Evolutionary conservation across 2,888 invertebrate species (phyloP).

Genomic region (Synergus umbraculus): DNA sequence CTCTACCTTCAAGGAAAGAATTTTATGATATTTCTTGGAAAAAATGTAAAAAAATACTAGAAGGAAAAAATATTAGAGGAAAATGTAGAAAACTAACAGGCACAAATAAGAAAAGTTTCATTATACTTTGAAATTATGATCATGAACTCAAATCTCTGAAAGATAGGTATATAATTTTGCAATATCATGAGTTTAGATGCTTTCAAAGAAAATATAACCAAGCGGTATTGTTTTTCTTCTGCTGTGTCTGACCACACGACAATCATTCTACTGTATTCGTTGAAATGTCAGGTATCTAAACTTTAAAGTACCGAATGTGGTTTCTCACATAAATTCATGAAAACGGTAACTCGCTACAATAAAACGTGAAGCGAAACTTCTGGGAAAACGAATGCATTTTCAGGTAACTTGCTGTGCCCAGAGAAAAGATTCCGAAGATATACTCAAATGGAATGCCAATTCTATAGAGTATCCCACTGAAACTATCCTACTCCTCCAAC

Average conservation of each 20-base stretch:
- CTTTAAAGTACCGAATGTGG: constrained; percentile 4
- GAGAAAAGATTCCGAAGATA: constrained; percentile 24
- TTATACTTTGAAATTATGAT: neutral
- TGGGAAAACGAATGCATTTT: constrained; percentile 33
- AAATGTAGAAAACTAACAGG: neutral
- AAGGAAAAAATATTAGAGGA: neutral
- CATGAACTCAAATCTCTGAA: too few species aligned
- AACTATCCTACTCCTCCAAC: neutral
- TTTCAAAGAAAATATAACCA: neutral
- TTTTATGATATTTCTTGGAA: constrained; percentile 1
- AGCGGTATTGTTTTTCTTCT: neutral
- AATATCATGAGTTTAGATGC: neutral
- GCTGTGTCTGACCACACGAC: neutral
- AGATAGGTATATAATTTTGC: too few species aligned
- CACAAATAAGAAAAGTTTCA: neutral
- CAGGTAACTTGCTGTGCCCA: constrained; percentile 8
- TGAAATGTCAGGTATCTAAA: constrained; percentile 12
- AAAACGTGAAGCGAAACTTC: constrained; percentile 25
- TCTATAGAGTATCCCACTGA: constrained; percentile 7
- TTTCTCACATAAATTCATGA: constrained; percentile 33
- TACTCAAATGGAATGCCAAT: constrained; percentile 34
- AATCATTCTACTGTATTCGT: neutral
- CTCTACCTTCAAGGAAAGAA: neutral
- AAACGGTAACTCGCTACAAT: constrained; percentile 1
- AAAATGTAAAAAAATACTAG: neutral